Conservation (phyloP, 2,888 invertebrate species). For the Synanthedon vespiformis region DNA sequence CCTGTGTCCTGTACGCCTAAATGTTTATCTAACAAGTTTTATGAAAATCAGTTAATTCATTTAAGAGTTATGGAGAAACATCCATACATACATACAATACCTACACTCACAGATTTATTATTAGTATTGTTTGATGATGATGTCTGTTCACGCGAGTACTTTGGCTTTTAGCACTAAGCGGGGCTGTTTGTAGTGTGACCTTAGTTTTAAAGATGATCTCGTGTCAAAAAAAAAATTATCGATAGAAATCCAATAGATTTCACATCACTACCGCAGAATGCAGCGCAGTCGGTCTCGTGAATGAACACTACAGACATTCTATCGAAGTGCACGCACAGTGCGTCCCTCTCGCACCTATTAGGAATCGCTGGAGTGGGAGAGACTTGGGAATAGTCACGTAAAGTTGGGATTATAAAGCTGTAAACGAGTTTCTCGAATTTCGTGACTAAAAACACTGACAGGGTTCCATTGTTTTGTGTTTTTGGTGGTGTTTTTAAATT, state of each 20-base stretch:
- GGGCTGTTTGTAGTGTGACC: too few relatives aligned
- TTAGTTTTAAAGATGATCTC: too few relatives aligned
- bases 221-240: constrained; percentile 6
- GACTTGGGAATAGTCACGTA: constrained; percentile 25
- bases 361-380: constrained; percentile 12
- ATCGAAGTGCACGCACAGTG: not conserved
- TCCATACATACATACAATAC: too few relatives aligned
- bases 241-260: constrained; percentile 8
- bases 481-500: not conserved
- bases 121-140: too few relatives aligned
- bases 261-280: constrained; percentile 55
- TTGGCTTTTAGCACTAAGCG: too few relatives aligned
- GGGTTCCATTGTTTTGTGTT: not conserved
- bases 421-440: constrained; percentile 20
- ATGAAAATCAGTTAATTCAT: too few relatives aligned
- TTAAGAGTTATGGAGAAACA: too few relatives aligned
- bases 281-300: constrained; percentile 56
- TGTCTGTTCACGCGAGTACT: too few relatives aligned
- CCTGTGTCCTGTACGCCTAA: too few relatives aligned
- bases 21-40: too few relatives aligned
- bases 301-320: constrained; percentile 49
- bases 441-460: not conserved
- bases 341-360: constrained; percentile 11
- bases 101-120: too few relatives aligned
- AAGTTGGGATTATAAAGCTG: constrained; percentile 49